Evolutionary conservation across 2,888 invertebrate species (phyloP).

Genomic region (Drosophila pseudotakahashii): DNA sequence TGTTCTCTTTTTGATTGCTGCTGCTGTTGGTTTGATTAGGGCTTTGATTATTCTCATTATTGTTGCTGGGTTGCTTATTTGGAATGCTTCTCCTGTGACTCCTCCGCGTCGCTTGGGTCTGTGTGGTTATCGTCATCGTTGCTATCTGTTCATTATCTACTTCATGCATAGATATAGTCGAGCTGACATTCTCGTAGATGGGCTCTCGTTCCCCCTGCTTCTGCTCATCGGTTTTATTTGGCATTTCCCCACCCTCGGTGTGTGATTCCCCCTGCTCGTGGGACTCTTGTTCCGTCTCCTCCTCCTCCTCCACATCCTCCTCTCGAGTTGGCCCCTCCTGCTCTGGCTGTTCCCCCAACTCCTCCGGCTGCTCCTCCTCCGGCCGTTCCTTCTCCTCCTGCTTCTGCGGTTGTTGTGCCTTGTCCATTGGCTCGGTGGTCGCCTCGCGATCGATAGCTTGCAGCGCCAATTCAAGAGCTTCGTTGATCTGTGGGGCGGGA

Average conservation of each 20-base stretch:
- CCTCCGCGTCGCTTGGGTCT: slow-evolving; percentile 46
- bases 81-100: slow-evolving; percentile 72
- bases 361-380: slow-evolving; percentile 12
- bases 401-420: slow-evolving; percentile 32
- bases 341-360: slow-evolving; percentile 24
- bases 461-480: slow-evolving; percentile 88
- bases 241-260: slow-evolving; percentile 45
- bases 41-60: slow-evolving; percentile 62
- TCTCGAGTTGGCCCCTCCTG: slow-evolving; percentile 3
- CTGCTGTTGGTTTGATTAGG: slow-evolving; percentile 52
- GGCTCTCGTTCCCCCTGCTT: slow-evolving; percentile 74
- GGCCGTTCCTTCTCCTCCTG: slow-evolving; percentile 19
- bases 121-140: slow-evolving; percentile 45
- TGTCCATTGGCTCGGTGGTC: slow-evolving; percentile 46
- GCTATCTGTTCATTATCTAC: slow-evolving; percentile 72
- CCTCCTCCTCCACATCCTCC: slow-evolving; percentile 9
- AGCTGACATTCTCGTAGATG: slow-evolving; percentile 85
- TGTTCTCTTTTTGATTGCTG: slow-evolving; percentile 41
- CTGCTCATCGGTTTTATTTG: slow-evolving; percentile 74
- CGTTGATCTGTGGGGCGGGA: slow-evolving; percentile 85
- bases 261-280: slow-evolving; percentile 11
- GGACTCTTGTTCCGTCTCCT: not conserved
- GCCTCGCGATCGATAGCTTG: slow-evolving; percentile 86
- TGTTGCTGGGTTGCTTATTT: slow-evolving; percentile 57
- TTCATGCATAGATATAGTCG: slow-evolving; percentile 75